Conservation (phyloP, 2,113 vertebrate species). For the Sterna hirundo region DNA sequence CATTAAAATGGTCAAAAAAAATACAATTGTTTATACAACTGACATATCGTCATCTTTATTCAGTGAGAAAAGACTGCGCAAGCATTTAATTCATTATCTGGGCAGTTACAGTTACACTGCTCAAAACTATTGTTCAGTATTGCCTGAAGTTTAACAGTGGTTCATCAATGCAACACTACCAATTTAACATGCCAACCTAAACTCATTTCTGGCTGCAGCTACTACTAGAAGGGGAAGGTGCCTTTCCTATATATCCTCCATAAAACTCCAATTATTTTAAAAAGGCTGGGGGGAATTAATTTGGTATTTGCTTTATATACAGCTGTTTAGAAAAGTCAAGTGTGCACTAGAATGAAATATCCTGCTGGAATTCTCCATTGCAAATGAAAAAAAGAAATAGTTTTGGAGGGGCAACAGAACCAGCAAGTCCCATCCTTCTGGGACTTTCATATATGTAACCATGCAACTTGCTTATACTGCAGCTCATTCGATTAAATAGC, state of each 20-base stretch:
- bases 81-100: not conserved
- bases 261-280: not conserved
- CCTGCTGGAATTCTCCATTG: not conserved
- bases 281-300: not conserved
- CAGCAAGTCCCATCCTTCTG: not conserved
- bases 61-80: not conserved
- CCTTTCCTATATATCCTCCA: not conserved
- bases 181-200: not conserved
- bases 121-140: not conserved
- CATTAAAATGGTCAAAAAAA: not conserved
- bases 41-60: not conserved
- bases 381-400: not conserved
- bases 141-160: not conserved
- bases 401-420: not conserved
- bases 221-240: not conserved
- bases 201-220: not conserved
- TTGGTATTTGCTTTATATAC: not conserved
- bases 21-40: not conserved
- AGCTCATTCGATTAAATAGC: not conserved
- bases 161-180: not conserved
- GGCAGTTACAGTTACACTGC: not conserved
- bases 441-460: not conserved
- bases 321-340: not conserved
- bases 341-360: not conserved
- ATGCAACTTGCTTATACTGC: not conserved